A percentile compares a stretch with the other conserved stretches of the same genome.
These are phyloP conservation scores for Meandrina meandrites DNA, from an alignment of 92 coral and sea anemone species.

Conservation along the genomic window DNA sequence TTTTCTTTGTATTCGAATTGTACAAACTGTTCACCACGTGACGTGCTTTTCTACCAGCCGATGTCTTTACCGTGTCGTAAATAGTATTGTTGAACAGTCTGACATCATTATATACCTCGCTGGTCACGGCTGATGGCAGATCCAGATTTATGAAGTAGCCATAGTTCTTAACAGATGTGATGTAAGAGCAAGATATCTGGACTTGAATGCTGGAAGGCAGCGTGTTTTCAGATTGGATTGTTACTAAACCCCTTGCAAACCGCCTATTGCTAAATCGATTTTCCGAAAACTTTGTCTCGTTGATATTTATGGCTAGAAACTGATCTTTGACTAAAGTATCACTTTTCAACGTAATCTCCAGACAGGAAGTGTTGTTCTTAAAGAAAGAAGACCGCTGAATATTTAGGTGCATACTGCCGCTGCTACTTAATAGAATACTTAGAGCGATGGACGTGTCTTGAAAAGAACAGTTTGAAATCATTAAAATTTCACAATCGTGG, in stretches of 20 bases:
- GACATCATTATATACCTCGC: slow-evolving; percentile 10
- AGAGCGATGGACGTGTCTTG: not conserved
- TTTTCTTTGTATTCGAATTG: not conserved
- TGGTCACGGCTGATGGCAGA: slow-evolving; percentile 9
- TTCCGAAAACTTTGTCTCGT: not conserved
- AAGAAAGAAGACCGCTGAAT: not conserved
- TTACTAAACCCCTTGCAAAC: not conserved
- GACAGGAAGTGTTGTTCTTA: not conserved
- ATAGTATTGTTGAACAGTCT: slow-evolving; percentile 9
- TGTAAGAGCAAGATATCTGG: not conserved
- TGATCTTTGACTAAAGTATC: not conserved
- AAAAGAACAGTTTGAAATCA: slow-evolving; percentile 7
- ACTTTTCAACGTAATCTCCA: not conserved
- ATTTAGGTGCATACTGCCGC: not conserved
- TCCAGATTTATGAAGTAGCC: slow-evolving; percentile 13
- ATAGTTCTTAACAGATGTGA: not conserved
- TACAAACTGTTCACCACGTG: not conserved
- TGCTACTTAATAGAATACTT: not conserved
- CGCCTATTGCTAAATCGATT: not conserved
- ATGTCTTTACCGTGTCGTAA: not conserved
- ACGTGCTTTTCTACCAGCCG: not conserved
- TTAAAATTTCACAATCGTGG: not conserved
- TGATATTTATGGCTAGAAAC: not conserved
- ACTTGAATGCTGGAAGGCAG: not conserved
- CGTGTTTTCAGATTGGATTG: not conserved